Base-by-base conservation (phyloP, 2,888 invertebrate species). In the Caenorhabditis sp. region DNA sequence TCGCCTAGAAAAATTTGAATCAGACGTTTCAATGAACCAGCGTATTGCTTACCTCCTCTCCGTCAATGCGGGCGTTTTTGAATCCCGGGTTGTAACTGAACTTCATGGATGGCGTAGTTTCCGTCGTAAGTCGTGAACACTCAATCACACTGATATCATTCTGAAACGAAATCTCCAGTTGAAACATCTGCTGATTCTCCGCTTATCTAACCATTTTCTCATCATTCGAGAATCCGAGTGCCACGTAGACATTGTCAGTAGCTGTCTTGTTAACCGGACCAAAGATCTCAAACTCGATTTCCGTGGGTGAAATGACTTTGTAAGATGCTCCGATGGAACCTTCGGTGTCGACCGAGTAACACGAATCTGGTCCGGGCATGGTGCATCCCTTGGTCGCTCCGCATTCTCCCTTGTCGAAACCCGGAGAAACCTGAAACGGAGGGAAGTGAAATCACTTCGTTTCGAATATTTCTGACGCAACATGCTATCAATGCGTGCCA, bases 191-290 rank as follows among this genome's bases (percentile, higher is more conserved):
- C n/a, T n/a, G n/a, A n/a, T 13, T 40, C 2, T 40, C 2, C 2
- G 11, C 13, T 40, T 40, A 8, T 13, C 60, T n/a, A 13, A 83
- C 80, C 84, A 83, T 88, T 55, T 70, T 56, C 32, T 44, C 47
- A 61, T 88, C 83, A n/a, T 85, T 47, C 18, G 88, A 88, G 60
- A 88, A 88, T 24, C 87, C 88, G 11, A 88, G 47, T n/a, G 87
- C 87, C 26, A 86, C 72, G 62, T 88, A 88, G 13, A 68, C 76
- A 67, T 81, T 67, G 11, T 68, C 44, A 32, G 22, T 56, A 9
- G 28, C 55, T 11, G 67, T 51, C 28, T 65, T 62, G 22, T 81
- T 69, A 2, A 62, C 68, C 5, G 76, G 76, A 20, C 77, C 81
- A 18, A 77, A 77, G 13, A 81, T 76, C 15, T 81, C 81, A 20